Evolutionary conservation across 2,888 invertebrate species (phyloP).

Genomic region (Epinotia ramella): DNA sequence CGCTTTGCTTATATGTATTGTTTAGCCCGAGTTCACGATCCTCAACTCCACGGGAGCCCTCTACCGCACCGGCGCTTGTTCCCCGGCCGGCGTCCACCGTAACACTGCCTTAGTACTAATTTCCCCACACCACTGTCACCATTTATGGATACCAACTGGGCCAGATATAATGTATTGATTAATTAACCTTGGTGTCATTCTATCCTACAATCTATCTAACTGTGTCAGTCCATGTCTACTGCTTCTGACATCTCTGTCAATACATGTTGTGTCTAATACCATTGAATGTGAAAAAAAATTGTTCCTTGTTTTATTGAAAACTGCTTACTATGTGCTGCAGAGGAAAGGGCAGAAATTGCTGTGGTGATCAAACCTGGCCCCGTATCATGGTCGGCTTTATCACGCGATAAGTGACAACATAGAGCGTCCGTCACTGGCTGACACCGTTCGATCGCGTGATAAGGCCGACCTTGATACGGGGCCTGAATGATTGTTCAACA

Average conservation of each 20-base stretch:
- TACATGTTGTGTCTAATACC: constrained; percentile 23
- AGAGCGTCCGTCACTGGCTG: too few relatives aligned
- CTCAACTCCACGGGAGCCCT: constrained; percentile 16
- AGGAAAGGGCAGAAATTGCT: constrained; percentile 1
- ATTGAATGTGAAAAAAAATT: constrained; percentile 14
- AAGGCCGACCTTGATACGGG: too few relatives aligned
- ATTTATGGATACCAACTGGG: constrained; percentile 25
- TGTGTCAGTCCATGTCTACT: constrained; percentile 31
- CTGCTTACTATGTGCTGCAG: constrained; percentile 13
- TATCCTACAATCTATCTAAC: constrained; percentile 37
- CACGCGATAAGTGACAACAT: too few relatives aligned
- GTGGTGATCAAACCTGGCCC: constrained; percentile 6
- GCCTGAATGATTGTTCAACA: constrained; percentile 9
- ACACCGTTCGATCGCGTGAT: too few relatives aligned
- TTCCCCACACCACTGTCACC: constrained; percentile 30
- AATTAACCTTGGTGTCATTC: constrained; percentile 42
- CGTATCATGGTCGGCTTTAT: too few relatives aligned
- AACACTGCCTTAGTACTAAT: constrained; percentile 36
- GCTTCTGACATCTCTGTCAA: constrained; percentile 27
- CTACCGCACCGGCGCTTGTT: constrained; percentile 19
- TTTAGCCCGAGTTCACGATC: constrained; percentile 25
- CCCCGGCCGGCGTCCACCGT: constrained; percentile 9
- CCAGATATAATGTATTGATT: constrained; percentile 15
- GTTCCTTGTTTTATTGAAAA: constrained; percentile 13
- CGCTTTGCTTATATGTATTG: constrained; percentile 42